Conservation (phyloP, 1,140 invertebrate genomes). For the Adelges cooleyi region DNA sequence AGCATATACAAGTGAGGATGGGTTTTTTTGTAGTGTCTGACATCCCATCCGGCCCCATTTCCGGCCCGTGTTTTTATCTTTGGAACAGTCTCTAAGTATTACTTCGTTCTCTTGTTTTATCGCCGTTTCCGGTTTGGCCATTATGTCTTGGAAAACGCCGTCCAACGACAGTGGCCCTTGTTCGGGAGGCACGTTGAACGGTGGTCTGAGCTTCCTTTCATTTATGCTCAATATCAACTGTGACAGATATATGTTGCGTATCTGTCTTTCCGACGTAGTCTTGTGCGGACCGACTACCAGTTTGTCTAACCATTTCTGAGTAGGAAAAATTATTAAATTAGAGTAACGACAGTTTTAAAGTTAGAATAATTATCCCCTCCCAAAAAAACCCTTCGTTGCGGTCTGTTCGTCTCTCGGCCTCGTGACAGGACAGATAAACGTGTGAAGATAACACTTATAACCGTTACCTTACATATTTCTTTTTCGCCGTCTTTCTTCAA, state of each 20-base stretch:
- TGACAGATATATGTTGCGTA: neutral
- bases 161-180: neutral
- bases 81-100: too few species aligned
- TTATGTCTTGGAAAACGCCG: neutral
- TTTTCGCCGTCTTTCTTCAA: neutral
- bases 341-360: too few species aligned
- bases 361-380: too few species aligned
- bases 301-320: conserved; percentile 8
- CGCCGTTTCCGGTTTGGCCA: neutral
- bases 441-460: too few species aligned
- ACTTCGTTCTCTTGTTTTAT: conserved; percentile 1
- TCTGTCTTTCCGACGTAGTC: neutral
- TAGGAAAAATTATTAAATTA: neutral
- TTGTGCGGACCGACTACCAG: neutral
- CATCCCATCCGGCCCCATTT: too few species aligned
- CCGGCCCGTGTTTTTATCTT: too few species aligned
- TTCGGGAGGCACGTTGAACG: neutral
- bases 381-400: too few species aligned
- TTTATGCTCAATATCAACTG: neutral
- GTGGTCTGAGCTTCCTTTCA: neutral
- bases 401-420: too few species aligned
- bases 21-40: too few species aligned
- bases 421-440: too few species aligned
- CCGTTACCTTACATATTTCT: neutral
- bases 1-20: too few species aligned